These are phyloP conservation scores for Monochamus saltuarius DNA, from an alignment of 1,140 invertebrate species.

Conservation along the genomic window DNA sequence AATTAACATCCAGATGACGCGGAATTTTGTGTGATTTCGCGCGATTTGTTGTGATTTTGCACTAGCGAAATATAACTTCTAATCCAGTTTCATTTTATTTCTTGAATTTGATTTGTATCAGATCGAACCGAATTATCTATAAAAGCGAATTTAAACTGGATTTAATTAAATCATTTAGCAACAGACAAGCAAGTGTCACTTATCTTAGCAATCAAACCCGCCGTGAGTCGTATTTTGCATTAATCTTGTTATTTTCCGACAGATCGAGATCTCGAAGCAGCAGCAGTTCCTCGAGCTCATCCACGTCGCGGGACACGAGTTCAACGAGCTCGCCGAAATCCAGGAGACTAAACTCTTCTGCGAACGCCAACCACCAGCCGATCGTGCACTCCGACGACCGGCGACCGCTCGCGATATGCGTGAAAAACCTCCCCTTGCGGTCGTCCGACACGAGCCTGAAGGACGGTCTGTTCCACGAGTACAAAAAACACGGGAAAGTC, in stretches of 20 bases:
- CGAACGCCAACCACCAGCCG: conserved; percentile 47
- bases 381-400: conserved; percentile 66
- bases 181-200: too few relatives aligned
- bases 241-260: conserved; percentile 7
- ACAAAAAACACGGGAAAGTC: conserved; percentile 97
- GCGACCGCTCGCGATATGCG: conserved; percentile 84
- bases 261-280: conserved; percentile 57
- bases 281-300: conserved; percentile 49
- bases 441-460: conserved; percentile 92
- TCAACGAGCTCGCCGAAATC: conserved; percentile 47
- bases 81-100: too few relatives aligned
- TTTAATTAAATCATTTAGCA: too few relatives aligned
- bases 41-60: too few relatives aligned
- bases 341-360: conserved; percentile 44
- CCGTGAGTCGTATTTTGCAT: not conserved
- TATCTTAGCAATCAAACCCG: too few relatives aligned
- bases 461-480: conserved; percentile 97
- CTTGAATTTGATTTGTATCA: too few relatives aligned
- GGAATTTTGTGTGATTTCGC: too few relatives aligned
- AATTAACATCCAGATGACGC: too few relatives aligned
- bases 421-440: conserved; percentile 83
- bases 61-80: too few relatives aligned
- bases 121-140: too few relatives aligned
- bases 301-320: conserved; percentile 46
- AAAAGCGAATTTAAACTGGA: too few relatives aligned